Base-by-base conservation (phyloP, 2,888 invertebrate species). In the Mylabris sibirica region DNA sequence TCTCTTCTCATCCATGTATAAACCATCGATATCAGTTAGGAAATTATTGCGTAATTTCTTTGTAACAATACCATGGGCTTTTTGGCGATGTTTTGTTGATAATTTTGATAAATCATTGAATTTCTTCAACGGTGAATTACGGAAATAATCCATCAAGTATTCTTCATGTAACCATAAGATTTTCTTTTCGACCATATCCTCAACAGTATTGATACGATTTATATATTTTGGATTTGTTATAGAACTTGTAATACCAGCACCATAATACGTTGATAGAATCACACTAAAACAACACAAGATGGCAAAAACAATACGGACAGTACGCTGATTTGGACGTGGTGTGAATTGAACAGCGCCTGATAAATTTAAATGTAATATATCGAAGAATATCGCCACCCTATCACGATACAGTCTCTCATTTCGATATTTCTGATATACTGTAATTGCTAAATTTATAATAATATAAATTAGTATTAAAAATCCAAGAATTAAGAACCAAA, bases 191-290 rank as follows among this genome's bases (percentile, higher is more conserved):
- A 75, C 65, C 70, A 79, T 74, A 64, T 79, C 78, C 17, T 74
- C 63, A 30, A 76, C 69, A 17, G 70, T 65, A 17, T 75, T 70
- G 3, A 76, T 72, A 41, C 71, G 44, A 57, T 66, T 69, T 4
- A 72, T 70, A 64, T 71, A 77, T 64, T 73, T 68, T 5, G 76
- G 77, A 66, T 73, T 74, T 49, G 71, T 72, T 12, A 76, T 57
- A 22, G 68, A 68, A 34, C 70, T 75, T 9, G 77, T 74, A 35
- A 77, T 63, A 9, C 75, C 76, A 3, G 77, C 76, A 20, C 72
- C 72, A 38, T 77, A 77, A 41, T 72, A 72, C 2, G 72, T 72
- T 30, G 71, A 68, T 26, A 74, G 59, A n/a, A 78, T 11, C 20
- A 72, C 61, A 41, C 69, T 67, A 59, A 71, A 72, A 30, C 70